A percentile compares a stretch with the other conserved stretches of the same genome.
phyloP scores from a whole-genome alignment of 2,888 invertebrate genomes.

The Lasioglossum figueresi region DNA sequence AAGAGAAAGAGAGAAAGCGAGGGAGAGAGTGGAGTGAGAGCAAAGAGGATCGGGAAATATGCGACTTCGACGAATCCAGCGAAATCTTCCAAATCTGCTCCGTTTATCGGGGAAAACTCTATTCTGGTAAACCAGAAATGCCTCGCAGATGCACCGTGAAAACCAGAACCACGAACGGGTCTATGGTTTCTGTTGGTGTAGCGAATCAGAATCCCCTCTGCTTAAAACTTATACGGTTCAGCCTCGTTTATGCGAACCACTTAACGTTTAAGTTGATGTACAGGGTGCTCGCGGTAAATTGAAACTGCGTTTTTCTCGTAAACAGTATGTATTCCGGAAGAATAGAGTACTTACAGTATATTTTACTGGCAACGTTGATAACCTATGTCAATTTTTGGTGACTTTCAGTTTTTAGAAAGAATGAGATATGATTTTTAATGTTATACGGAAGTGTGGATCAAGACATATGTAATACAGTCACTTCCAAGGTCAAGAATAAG shows the following conservation, averaged over 20 bases:
- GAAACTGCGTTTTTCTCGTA: no score
- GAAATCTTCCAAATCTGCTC: constrained; percentile 49
- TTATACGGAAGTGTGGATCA: no score
- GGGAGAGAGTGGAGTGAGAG: constrained; percentile 16
- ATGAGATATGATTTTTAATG: no score
- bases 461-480: no score
- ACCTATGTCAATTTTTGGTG: no score
- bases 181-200: neutral
- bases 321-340: no score
- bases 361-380: no score
- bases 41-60: constrained; percentile 34
- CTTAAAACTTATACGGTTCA: neutral
- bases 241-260: neutral
- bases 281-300: no score
- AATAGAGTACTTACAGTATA: no score
- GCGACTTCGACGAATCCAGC: constrained; percentile 44
- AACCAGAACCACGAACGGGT: neutral
- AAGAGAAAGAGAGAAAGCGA: neutral
- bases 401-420: no score
- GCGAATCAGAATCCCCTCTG: neutral
- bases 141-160: constrained; percentile 16
- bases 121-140: constrained; percentile 27
- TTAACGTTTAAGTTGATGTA: neutral
- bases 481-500: no score
- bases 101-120: constrained; percentile 25